These are phyloP conservation scores for Cephus cinctus DNA, from an alignment of 1,140 invertebrate species.

Conservation along the genomic window DNA sequence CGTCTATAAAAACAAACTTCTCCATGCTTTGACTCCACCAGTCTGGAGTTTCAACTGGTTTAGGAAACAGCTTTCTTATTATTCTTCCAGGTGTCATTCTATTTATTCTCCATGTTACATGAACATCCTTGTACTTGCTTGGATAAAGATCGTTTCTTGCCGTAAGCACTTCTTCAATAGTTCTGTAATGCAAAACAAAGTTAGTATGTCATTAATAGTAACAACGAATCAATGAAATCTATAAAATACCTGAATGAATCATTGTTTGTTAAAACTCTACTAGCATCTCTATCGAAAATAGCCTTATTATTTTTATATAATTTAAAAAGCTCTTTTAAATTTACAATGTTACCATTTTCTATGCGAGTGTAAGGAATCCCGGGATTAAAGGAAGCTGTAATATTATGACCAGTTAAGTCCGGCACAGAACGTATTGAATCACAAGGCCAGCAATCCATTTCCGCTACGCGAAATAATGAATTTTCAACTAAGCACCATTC, in stretches of 20 bases:
- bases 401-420: conserved; percentile 49
- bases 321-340: conserved; percentile 45
- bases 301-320: conserved; percentile 52
- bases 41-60: conserved; percentile 60
- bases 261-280: conserved; percentile 58
- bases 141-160: conserved; percentile 31
- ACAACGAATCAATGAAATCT: conserved; percentile 12
- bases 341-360: conserved; percentile 27
- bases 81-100: conserved; percentile 65
- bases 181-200: conserved; percentile 35
- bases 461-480: conserved; percentile 68
- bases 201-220: conserved; percentile 8
- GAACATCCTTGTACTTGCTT: conserved; percentile 33
- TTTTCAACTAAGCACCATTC: conserved; percentile 77
- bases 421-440: conserved; percentile 63
- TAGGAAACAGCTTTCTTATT: conserved; percentile 65
- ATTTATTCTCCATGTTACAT: conserved; percentile 68
- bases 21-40: conserved; percentile 69
- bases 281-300: conserved; percentile 58
- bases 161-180: conserved; percentile 37
- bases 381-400: conserved; percentile 39
- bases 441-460: conserved; percentile 79
- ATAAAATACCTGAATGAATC: conserved; percentile 30
- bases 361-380: conserved; percentile 43
- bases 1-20: conserved; percentile 71